Conservation (phyloP, 2,888 invertebrate genomes). For the Eulithis prunata region DNA sequence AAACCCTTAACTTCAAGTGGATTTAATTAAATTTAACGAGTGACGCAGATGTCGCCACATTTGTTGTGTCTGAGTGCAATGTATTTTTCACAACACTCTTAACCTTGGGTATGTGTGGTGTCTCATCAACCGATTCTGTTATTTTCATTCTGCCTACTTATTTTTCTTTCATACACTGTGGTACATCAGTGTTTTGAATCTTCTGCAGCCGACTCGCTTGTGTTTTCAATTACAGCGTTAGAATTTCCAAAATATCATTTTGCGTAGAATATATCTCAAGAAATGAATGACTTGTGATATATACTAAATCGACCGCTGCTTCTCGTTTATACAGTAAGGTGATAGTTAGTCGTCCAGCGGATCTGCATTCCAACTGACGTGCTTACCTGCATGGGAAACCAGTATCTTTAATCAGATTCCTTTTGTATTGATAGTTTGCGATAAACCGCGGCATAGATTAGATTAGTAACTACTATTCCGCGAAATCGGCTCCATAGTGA, state of each 20-base stretch:
- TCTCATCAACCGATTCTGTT: slow-evolving; percentile 6
- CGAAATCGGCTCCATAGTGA: slow-evolving; percentile 34
- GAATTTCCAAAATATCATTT: too few species aligned
- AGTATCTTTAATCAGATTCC: slow-evolving; percentile 27
- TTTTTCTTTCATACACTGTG: too few species aligned
- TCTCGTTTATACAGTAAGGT: neutral
- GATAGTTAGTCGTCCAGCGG: neutral
- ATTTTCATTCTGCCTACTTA: too few species aligned
- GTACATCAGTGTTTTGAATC: too few species aligned
- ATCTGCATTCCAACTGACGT: slow-evolving; percentile 13
- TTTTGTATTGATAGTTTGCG: slow-evolving; percentile 42
- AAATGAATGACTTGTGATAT: too few species aligned
- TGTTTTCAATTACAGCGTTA: too few species aligned
- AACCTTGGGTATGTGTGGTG: slow-evolving; percentile 9
- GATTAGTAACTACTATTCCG: slow-evolving; percentile 42
- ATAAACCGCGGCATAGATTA: slow-evolving; percentile 46
- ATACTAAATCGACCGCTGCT: too few species aligned
- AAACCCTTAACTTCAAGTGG: slow-evolving; percentile 30
- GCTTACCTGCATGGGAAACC: slow-evolving; percentile 16
- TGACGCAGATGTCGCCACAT: slow-evolving; percentile 32
- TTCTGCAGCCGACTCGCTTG: neutral
- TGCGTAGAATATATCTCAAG: too few species aligned
- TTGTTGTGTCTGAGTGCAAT: slow-evolving; percentile 28
- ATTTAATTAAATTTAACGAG: slow-evolving; percentile 36
- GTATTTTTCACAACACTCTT: slow-evolving; percentile 39